These are phyloP conservation scores for Bombus breviceps DNA, from an alignment of 1,140 invertebrate genomes.

Conservation along the genomic window DNA sequence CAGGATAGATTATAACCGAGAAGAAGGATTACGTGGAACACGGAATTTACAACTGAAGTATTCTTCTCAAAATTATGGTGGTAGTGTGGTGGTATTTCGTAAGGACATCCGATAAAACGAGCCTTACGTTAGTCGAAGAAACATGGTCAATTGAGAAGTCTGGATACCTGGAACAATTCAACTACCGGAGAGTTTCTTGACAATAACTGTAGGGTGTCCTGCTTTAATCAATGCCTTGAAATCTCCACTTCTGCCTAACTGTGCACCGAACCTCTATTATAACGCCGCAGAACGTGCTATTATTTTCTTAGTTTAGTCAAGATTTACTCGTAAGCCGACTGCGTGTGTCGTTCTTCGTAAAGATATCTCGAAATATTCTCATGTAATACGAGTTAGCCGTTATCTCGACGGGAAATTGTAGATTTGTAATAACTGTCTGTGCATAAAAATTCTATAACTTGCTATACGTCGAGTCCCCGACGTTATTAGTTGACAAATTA, in stretches of 20 bases:
- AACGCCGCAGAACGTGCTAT: not conserved
- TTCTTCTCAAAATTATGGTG: not conserved
- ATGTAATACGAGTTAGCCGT: accelerated
- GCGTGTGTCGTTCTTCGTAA: not conserved
- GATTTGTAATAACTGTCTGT: no score
- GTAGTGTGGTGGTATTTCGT: not conserved
- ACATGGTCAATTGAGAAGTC: conserved; percentile 2
- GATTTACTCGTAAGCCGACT: not conserved
- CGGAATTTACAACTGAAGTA: no score
- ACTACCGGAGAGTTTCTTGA: conserved; percentile 5
- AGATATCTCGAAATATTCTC: not conserved
- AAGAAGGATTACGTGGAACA: no score
- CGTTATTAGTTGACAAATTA: not conserved
- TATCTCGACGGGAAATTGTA: no score
- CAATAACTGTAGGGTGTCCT: not conserved
- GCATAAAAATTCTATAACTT: not conserved
- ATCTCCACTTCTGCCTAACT: not conserved
- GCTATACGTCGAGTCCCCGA: not conserved
- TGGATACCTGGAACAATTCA: conserved; percentile 4
- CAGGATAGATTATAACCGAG: no score
- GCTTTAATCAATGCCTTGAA: conserved; percentile 12
- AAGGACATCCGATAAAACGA: not conserved
- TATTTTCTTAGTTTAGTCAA: not conserved
- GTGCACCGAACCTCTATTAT: not conserved
- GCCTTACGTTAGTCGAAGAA: not conserved